Conservation (phyloP, 2,797 vertebrate genomes). For the Ptychadena robeensis region DNA sequence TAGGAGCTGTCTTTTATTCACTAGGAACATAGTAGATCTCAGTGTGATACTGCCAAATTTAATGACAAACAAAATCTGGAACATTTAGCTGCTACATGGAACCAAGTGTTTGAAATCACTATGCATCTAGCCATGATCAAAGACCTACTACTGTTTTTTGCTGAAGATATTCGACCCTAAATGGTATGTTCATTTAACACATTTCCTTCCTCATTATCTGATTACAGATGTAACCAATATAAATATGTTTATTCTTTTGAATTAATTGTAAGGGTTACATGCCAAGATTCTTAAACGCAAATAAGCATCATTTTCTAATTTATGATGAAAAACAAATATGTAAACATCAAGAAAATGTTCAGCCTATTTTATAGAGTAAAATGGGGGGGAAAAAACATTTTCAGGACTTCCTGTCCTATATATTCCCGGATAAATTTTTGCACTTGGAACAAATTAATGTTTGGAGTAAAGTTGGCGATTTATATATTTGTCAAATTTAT, state of each 20-base stretch:
- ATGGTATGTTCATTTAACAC: slow-evolving; percentile 74
- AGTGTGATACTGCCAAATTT: slow-evolving; percentile 81
- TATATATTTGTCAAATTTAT: background rate
- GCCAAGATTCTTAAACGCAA: slow-evolving; percentile 68
- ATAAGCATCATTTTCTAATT: slow-evolving; percentile 63
- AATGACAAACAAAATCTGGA: slow-evolving; percentile 81
- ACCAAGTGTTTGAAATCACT: slow-evolving; percentile 78
- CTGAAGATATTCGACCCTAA: slow-evolving; percentile 70
- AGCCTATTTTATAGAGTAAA: slow-evolving; percentile 59
- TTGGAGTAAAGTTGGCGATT: background rate
- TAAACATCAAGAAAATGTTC: slow-evolving; percentile 24
- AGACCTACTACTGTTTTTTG: slow-evolving; percentile 76
- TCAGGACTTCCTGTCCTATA: slow-evolving; percentile 55
- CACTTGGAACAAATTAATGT: slow-evolving; percentile 10
- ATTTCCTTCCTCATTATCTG: slow-evolving; percentile 74
- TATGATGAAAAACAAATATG: slow-evolving; percentile 68
- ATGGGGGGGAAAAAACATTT: slow-evolving; percentile 62
- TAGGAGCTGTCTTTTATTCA: slow-evolving; percentile 77
- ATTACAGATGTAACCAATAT: slow-evolving; percentile 75
- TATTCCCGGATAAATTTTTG: slow-evolving; percentile 46
- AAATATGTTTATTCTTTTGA: slow-evolving; percentile 70
- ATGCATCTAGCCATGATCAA: slow-evolving; percentile 80
- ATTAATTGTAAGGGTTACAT: slow-evolving; percentile 74
- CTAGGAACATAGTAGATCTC: slow-evolving; percentile 78
- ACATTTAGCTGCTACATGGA: slow-evolving; percentile 79